Evolutionary conservation across 1,140 invertebrate genomes (phyloP).

Genomic region (Nephotettix cincticeps): DNA sequence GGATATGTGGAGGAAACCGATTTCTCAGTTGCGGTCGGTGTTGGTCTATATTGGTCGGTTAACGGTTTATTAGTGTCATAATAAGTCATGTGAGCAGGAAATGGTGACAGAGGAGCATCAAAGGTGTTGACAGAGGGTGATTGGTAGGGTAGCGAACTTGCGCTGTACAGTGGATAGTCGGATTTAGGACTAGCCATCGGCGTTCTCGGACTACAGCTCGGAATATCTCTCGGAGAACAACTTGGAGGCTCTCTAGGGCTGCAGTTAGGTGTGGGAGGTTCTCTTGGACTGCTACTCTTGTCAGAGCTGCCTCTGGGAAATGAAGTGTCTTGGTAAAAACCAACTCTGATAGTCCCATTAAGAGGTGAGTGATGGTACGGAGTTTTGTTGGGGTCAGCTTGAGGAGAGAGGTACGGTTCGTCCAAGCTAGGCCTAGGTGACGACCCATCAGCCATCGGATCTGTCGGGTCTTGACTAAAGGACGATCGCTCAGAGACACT

Average conservation of each 20-base stretch:
- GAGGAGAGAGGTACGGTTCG: constrained; percentile 63
- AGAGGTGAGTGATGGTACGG: constrained; percentile 62
- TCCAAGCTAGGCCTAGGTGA: constrained; percentile 63
- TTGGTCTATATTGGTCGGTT: constrained; percentile 31
- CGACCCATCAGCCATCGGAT: constrained; percentile 46
- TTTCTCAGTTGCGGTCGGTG: constrained; percentile 25
- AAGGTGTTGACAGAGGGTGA: constrained; percentile 23
- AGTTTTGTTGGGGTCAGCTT: constrained; percentile 61
- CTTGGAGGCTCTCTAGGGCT: constrained; percentile 40
- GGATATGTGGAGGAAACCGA: constrained; percentile 43
- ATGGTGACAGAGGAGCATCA: constrained; percentile 29
- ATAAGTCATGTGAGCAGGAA: constrained; percentile 34
- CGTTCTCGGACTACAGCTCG: constrained; percentile 30
- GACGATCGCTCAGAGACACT: constrained; percentile 71
- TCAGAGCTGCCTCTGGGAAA: constrained; percentile 69
- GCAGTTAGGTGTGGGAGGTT: constrained; percentile 37
- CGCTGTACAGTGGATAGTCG: constrained; percentile 30
- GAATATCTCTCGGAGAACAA: constrained; percentile 37
- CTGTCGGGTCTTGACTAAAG: constrained; percentile 68
- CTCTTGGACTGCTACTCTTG: constrained; percentile 57
- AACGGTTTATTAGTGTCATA: constrained; percentile 33
- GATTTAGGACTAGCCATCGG: constrained; percentile 29
- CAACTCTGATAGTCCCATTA: constrained; percentile 70
- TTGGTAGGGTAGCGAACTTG: constrained; percentile 25
- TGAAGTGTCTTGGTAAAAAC: constrained; percentile 73